Base-by-base conservation (phyloP, 2,113 vertebrate genomes). In the Conger conger region DNA sequence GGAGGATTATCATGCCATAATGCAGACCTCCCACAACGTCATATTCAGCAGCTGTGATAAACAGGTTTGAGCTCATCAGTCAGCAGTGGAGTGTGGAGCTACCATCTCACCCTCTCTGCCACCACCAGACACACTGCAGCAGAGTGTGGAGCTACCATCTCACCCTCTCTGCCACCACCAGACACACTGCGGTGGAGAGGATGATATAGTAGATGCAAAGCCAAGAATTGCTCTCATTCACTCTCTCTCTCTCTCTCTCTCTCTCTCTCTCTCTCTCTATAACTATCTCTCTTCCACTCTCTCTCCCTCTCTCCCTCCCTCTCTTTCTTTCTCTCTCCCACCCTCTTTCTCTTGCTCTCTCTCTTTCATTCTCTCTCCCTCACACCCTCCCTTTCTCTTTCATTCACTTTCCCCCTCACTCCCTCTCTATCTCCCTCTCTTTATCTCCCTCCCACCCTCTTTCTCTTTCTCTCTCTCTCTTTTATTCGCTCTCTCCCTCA, bases 1-100 rank as follows among this genome's bases (percentile, higher is more conserved):
- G n/a, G n/a, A n/a, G n/a, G n/a, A 6, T 50, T 80, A 80, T 40
- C 20, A 45, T 80, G 79, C 13, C 23, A 80, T 81, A 30, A 81
- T 54, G 30, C 9, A 53, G 80, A 54, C 45, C 80, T 82, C 50
- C 50, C 20, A 36, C 45, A 35, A 81, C 57, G 50, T 54, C 36
- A n/a, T 57, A 35, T 82, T 82, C 50, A 57, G n/a, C 53, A 15
- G 27, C 50, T 15, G 11, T 57, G 50, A 54, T 53, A 82, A 57
- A 81, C 27, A 27, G 42, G 15, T 30, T 81, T 23, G 13, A 81
- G 13, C 38, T 50, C 15, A 6, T 54, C 80, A 82, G 16, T 81
- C 45, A 81, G 79, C 79, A 50, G 79, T 45, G 36, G 45, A 50
- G 45, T 13, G 20, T 63, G 57, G 50, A n/a, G 27, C 23, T 81